phyloP scores from a whole-genome alignment of 2,888 invertebrate genomes.

The Diarsia brunnea region DNA sequence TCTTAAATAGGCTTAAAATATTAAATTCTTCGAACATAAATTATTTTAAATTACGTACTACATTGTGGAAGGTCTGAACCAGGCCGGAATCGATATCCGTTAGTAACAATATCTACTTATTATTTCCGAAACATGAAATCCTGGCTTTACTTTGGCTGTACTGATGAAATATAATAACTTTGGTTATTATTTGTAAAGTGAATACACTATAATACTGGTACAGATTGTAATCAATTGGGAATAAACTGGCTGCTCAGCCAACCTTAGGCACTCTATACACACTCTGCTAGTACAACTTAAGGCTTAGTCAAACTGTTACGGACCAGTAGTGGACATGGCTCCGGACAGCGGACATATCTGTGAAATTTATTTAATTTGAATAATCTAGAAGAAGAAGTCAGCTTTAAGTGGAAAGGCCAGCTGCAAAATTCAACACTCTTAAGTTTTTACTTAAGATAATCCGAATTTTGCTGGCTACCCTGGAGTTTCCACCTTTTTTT shows the following conservation, averaged over 20 bases:
- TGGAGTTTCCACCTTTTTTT: not conserved
- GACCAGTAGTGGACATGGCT: not conserved
- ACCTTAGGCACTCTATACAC: too few relatives aligned
- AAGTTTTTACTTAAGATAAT: too few relatives aligned
- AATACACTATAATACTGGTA: conserved; percentile 16
- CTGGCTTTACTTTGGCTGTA: conserved; percentile 24
- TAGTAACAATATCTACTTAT: conserved; percentile 42
- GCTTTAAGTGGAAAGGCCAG: too few relatives aligned
- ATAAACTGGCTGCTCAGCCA: not conserved
- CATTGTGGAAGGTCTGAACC: conserved; percentile 9
- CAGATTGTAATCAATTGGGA: conserved; percentile 5
- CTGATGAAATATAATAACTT: conserved; percentile 50
- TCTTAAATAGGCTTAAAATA: not conserved
- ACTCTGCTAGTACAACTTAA: too few relatives aligned
- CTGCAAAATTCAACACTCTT: too few relatives aligned
- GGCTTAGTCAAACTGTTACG: too few relatives aligned
- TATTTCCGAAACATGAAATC: conserved; percentile 50
- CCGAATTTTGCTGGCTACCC: too few relatives aligned
- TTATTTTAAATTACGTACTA: conserved; percentile 10
- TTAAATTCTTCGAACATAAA: not conserved
- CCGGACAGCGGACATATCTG: not conserved
- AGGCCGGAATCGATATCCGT: conserved; percentile 35
- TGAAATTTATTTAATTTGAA: not conserved
- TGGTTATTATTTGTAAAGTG: conserved; percentile 32
- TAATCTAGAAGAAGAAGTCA: not conserved